A percentile compares a stretch with the other conserved stretches of the same genome.
Evolutionary conservation across 2,888 invertebrate genomes (phyloP).

Genomic region (Antheraea yamamai): DNA sequence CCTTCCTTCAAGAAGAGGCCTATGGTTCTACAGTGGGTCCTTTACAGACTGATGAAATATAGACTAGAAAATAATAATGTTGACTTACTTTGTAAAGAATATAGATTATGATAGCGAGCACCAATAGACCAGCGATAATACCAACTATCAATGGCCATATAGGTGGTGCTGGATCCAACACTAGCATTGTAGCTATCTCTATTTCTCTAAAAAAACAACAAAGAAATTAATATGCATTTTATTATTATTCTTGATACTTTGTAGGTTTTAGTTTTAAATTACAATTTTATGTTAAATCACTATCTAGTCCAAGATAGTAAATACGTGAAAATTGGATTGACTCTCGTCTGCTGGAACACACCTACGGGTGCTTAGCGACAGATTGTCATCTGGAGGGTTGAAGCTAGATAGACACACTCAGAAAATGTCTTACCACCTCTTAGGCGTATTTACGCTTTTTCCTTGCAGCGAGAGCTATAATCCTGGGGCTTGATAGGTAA

Average conservation of each 20-base stretch:
- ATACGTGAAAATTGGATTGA: too few species aligned
- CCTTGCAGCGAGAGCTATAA: neutral
- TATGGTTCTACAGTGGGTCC: too few species aligned
- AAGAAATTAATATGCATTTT: neutral
- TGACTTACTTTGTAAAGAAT: constrained; percentile 60
- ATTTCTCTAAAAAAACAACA: constrained; percentile 34
- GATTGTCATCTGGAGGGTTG: too few species aligned
- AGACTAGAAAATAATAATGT: neutral
- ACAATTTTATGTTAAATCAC: too few species aligned
- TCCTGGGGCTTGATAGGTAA: neutral
- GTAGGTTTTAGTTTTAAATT: neutral
- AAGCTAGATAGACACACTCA: too few species aligned
- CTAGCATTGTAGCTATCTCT: constrained; percentile 46
- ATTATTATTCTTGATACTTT: neutral
- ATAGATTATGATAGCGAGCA: constrained; percentile 54
- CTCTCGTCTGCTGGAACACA: too few species aligned
- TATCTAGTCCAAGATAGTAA: too few species aligned
- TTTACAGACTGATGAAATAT: too few species aligned
- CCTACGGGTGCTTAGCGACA: too few species aligned
- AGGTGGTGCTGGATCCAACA: constrained; percentile 54
- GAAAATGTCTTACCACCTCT: neutral
- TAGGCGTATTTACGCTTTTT: neutral
- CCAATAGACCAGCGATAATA: constrained; percentile 50
- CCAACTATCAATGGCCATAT: constrained; percentile 63
- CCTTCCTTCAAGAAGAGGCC: too few species aligned